These are phyloP conservation scores for Leucophenga maculata DNA, from an alignment of 2,888 invertebrate genomes.

Conservation along the genomic window DNA sequence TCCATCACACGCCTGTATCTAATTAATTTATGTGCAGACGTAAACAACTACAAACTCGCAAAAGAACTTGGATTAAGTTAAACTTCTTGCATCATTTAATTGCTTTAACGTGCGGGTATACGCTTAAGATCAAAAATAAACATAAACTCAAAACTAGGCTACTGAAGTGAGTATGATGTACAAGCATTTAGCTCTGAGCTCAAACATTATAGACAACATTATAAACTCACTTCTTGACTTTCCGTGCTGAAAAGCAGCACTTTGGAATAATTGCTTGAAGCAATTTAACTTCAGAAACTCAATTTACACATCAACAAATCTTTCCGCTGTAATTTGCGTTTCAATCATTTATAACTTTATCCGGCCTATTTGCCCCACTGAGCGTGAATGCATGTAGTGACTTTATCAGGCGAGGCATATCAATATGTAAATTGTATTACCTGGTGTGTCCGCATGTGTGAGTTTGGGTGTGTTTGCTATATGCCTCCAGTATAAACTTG, in stretches of 20 bases:
- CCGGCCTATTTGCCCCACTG: conserved; percentile 22
- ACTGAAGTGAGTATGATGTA: too few relatives aligned
- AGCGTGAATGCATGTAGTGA: conserved; percentile 24
- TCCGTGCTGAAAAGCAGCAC: background rate
- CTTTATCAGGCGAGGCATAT: conserved; percentile 51
- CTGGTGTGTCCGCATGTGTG: conserved; percentile 24
- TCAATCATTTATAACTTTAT: conserved; percentile 30
- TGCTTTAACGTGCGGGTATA: too few relatives aligned
- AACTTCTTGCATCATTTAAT: too few relatives aligned
- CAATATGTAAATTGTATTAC: conserved; percentile 64
- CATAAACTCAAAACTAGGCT: too few relatives aligned
- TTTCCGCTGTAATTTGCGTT: conserved; percentile 32
- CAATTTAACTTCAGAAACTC: conserved; percentile 37
- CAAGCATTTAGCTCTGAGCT: too few relatives aligned
- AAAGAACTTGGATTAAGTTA: too few relatives aligned
- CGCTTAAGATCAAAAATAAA: too few relatives aligned
- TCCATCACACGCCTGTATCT: too few relatives aligned
- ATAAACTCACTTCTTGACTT: too few relatives aligned
- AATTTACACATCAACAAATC: conserved; percentile 51
- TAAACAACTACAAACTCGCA: too few relatives aligned
- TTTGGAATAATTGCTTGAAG: conserved; percentile 14
- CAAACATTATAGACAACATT: too few relatives aligned
- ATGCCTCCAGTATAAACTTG: conserved; percentile 45
- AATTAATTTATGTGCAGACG: too few relatives aligned
- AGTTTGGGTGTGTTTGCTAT: conserved; percentile 11